phyloP scores from a whole-genome alignment of 2,888 invertebrate genomes.

The Eurois occulta region DNA sequence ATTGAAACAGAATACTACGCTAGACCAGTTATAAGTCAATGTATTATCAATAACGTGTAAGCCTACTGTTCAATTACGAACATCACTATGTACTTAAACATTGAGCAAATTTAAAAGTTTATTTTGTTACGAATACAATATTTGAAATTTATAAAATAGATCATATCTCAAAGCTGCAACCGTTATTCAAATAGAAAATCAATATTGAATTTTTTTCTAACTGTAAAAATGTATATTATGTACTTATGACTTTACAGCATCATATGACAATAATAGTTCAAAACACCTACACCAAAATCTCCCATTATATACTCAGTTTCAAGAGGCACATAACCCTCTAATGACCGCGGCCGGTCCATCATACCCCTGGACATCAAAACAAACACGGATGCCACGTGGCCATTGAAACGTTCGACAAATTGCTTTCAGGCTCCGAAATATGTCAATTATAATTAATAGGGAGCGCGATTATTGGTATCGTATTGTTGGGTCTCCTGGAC shows the following conservation, averaged over 20 bases:
- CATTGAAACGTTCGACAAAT: slow-evolving; percentile 83
- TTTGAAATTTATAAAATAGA: background rate
- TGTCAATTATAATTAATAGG: slow-evolving; percentile 90
- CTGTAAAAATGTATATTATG: background rate
- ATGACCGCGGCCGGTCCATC: slow-evolving; percentile 76
- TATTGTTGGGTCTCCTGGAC: slow-evolving; percentile 62
- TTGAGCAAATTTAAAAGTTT: background rate
- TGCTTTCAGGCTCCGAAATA: slow-evolving; percentile 85
- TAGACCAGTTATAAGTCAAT: background rate
- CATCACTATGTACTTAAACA: too few species aligned
- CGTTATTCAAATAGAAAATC: accelerated
- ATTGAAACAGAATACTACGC: background rate
- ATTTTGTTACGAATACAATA: too few species aligned
- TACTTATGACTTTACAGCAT: background rate
- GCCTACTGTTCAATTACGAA: too few species aligned
- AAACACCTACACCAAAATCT: slow-evolving; percentile 43
- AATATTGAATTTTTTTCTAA: background rate
- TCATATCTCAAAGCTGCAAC: too few species aligned
- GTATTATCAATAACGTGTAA: background rate
- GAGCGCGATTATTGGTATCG: slow-evolving; percentile 80
- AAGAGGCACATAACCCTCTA: slow-evolving; percentile 75
- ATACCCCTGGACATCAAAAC: slow-evolving; percentile 87
- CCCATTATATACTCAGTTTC: slow-evolving; percentile 66
- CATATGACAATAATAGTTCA: background rate
- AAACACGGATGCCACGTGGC: slow-evolving; percentile 86